Evolutionary conservation across 2,888 invertebrate genomes (phyloP), one percentile per base, ranked within the genome.

Genomic region (Prenolepis imparis): DNA sequence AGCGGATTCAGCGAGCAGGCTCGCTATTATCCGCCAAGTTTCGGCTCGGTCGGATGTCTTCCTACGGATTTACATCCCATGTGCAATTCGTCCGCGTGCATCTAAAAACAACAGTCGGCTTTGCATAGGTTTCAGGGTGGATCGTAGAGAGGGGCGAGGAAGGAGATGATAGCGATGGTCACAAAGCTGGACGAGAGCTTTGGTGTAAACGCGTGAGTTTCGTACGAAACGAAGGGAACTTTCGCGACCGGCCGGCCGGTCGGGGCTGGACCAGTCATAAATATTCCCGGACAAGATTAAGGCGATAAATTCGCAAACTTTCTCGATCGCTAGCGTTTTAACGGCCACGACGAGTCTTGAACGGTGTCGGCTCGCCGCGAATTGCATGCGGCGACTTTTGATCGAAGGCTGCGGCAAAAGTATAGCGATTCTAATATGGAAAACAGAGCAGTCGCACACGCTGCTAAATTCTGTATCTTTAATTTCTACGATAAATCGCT

Each of bases 241-340:
- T 84, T 84, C 74, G 75, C 72, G 77, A 67, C 55, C 11, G 12
- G 48, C 61, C 28, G 81, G 72, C 61, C 52, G 73, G 74, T 12
- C 24, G 4, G 36, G 4, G 36, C 36, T 5, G 77, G 72, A 82
- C 88, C 78, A 85, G 86, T 90, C 90, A 88, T 90, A 91, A 90
- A 91, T 92, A 91, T 91, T 90, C 87, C 84, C 80, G 84, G 84
- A 83, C 85, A 87, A 91, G 89, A 91, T 91, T 88, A 88, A 87
- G 73, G 86, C 90, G 88, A 91, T 90, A 90, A 91, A 91, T 90
- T 89, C 86, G 86, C 87, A 88, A 90, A 92, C 85, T 88, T 90
- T 84, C 82, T 85, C 70, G 84, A 88, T 86, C 82, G 88, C 89
- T 85, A 87, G 86, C 85, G 88, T 91, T 92, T 92, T 91, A 91